Evolutionary conservation across 2,888 invertebrate genomes (phyloP).

Genomic region (Synanthedon andrenaeformis): DNA sequence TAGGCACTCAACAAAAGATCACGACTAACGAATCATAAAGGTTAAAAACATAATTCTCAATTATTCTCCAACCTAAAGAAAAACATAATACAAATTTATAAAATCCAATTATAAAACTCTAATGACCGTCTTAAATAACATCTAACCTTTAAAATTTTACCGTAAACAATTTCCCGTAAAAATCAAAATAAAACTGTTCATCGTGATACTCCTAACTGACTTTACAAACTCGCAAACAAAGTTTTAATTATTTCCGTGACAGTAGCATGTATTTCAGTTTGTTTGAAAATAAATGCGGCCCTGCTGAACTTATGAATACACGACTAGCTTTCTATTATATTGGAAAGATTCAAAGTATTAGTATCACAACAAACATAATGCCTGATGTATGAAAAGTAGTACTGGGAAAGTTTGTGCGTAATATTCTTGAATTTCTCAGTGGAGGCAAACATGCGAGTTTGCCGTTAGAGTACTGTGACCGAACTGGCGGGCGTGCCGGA

Average conservation of each 20-base stretch:
- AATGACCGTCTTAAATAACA: not conserved
- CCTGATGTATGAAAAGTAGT: too few species aligned
- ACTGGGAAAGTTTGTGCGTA: not conserved
- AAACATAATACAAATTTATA: too few species aligned
- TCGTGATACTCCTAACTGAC: not conserved
- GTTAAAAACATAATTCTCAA: too few species aligned
- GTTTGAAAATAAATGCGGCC: not conserved
- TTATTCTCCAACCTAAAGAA: too few species aligned
- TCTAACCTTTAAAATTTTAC: not conserved
- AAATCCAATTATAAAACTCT: not conserved
- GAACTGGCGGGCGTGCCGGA: too few species aligned
- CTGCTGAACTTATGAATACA: too few species aligned
- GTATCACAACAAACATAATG: too few species aligned
- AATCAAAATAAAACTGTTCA: not conserved
- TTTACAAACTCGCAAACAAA: not conserved
- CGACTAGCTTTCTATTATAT: too few species aligned
- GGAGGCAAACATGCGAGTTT: constrained; percentile 5
- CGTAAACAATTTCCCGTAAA: not conserved
- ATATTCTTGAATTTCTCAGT: not conserved
- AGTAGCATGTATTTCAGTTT: not conserved
- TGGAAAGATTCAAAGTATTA: too few species aligned
- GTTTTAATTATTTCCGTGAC: constrained; percentile 1
- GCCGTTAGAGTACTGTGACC: constrained; percentile 5
- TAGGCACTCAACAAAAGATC: too few species aligned
- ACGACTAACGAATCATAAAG: too few species aligned